These are phyloP conservation scores for Catonia carolina DNA, from an alignment of 2,888 invertebrate species.

Conservation along the genomic window DNA sequence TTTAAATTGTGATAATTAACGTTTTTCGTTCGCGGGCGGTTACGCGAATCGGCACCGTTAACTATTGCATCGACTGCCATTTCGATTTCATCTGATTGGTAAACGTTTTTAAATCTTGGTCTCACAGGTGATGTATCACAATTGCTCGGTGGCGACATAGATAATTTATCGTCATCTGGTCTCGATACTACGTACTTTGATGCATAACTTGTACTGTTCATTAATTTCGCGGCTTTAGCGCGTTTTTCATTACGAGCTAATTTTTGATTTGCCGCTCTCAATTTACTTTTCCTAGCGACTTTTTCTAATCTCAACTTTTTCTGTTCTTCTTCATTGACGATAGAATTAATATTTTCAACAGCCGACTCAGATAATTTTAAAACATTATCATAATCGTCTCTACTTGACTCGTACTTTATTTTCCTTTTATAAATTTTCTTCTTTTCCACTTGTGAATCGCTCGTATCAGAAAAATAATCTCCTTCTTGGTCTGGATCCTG, in stretches of 20 bases:
- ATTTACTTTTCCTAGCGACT: conserved; percentile 25
- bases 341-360: conserved; percentile 29
- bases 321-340: conserved; percentile 24
- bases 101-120: conserved; percentile 20
- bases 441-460: conserved; percentile 19
- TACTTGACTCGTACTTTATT: conserved; percentile 11
- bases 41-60: conserved; percentile 25
- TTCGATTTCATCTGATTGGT: conserved; percentile 40
- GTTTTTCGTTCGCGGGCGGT: conserved; percentile 55
- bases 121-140: conserved; percentile 5
- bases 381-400: conserved; percentile 17
- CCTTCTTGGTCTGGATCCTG: conserved; percentile 33
- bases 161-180: conserved; percentile 21
- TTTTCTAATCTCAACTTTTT: conserved; percentile 26
- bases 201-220: conserved; percentile 31
- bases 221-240: conserved; percentile 29
- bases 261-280: conserved; percentile 26
- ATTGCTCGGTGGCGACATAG: neutral
- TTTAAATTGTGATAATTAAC: conserved; percentile 54
- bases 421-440: conserved; percentile 19
- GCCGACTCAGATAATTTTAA: conserved; percentile 28
- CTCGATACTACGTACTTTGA: conserved; percentile 31
- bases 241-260: conserved; percentile 24
- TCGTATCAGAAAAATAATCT: conserved; percentile 24
- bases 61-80: conserved; percentile 37